Evolutionary conservation across 2,113 vertebrate genomes (phyloP).

Genomic region (Calonectris borealis): DNA sequence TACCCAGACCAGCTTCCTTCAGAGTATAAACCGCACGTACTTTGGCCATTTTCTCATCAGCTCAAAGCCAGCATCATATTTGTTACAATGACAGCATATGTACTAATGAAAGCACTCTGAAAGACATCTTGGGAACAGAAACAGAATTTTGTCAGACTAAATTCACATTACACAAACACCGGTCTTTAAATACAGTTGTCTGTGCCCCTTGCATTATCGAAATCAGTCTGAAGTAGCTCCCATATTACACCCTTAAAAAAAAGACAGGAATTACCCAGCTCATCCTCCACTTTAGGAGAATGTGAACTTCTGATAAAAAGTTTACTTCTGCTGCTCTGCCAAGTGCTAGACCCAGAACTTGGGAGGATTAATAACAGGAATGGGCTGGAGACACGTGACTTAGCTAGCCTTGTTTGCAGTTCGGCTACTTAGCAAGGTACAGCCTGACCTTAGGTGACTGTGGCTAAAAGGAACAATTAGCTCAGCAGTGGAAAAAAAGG

Average conservation of each 20-base stretch:
- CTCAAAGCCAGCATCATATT: background rate
- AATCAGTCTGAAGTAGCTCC: background rate
- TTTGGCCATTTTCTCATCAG: background rate
- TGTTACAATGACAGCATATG: background rate
- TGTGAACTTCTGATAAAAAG: constrained; percentile 34
- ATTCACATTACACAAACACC: background rate
- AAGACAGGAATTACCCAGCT: background rate
- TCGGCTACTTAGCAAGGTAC: constrained; percentile 57
- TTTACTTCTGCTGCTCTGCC: constrained; percentile 21
- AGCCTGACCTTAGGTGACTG: constrained; percentile 72
- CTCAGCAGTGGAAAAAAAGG: constrained; percentile 30
- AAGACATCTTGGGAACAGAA: background rate
- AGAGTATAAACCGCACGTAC: background rate
- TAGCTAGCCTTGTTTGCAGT: constrained; percentile 51
- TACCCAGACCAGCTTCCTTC: background rate
- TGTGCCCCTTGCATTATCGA: background rate
- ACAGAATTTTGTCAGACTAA: background rate
- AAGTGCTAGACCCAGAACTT: constrained; percentile 36
- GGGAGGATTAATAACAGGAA: constrained; percentile 59
- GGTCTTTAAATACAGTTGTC: background rate
- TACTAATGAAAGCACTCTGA: background rate
- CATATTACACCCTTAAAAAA: background rate
- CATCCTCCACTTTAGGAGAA: constrained; percentile 15
- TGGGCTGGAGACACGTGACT: constrained; percentile 37
- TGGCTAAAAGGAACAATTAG: constrained; percentile 60